Percentiles rank a stretch among this genome's conserved stretches.
phyloP scores from a whole-genome alignment of 1,140 invertebrate species.

The Amyelois transitella region DNA sequence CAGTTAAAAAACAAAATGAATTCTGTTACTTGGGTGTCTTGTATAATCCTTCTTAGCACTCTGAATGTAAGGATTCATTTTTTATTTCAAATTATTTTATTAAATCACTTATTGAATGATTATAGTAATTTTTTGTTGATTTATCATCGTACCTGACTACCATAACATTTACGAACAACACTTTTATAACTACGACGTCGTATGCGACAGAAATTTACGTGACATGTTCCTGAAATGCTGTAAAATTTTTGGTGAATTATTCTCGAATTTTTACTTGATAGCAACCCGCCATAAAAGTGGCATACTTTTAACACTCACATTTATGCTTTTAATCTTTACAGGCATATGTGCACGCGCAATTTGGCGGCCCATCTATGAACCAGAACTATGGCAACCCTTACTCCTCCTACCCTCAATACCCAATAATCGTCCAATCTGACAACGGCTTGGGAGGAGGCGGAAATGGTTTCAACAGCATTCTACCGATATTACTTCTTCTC shows the following conservation, averaged over 20 bases:
- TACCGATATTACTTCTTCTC: slow-evolving; percentile 7
- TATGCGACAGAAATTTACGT: no score
- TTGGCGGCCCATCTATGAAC: not conserved
- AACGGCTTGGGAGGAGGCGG: not conserved
- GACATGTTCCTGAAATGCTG: no score
- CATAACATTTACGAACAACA: no score
- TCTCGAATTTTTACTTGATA: no score
- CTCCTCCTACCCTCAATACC: slow-evolving; percentile 1
- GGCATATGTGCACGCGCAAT: slow-evolving; percentile 3
- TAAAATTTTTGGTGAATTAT: no score
- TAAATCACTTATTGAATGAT: not conserved
- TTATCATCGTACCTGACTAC: no score
- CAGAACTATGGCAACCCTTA: not conserved
- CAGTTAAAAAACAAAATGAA: not conserved
- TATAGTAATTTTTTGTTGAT: not conserved
- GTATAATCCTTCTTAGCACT: not conserved
- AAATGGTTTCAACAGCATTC: not conserved
- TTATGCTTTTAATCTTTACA: not conserved
- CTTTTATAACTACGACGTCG: no score
- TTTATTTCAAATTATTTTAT: not conserved
- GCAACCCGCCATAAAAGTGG: no score
- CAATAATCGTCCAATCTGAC: not conserved
- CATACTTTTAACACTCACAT: no score
- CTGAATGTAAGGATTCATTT: not conserved
- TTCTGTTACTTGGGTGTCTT: slow-evolving; percentile 2